Conservation (phyloP, 2,888 invertebrate species). For the Tetranychus truncatus region DNA sequence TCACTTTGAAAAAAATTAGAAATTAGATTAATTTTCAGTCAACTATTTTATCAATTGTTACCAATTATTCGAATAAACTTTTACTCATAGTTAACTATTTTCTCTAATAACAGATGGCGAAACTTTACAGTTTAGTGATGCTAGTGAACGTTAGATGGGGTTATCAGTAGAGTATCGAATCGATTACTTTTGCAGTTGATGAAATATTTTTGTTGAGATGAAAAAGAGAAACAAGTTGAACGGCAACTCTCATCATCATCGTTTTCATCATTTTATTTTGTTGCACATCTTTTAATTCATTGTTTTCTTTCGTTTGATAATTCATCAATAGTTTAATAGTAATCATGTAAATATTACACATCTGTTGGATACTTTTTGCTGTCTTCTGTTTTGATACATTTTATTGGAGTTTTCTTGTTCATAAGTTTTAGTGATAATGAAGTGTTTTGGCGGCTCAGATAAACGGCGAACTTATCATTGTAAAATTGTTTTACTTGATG, state of each 20-base stretch:
- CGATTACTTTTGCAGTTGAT: no score
- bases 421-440: conserved; percentile 10
- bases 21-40: no score
- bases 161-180: no score
- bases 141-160: no score
- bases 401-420: not conserved
- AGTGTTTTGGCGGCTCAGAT: conserved; percentile 19
- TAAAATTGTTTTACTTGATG: conserved; percentile 71
- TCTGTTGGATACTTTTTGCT: not conserved
- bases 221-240: no score
- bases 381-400: not conserved
- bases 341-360: not conserved
- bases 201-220: no score
- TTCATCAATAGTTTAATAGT: not conserved
- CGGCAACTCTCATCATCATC: not conserved
- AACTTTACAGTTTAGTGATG: no score
- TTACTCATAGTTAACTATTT: no score
- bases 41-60: no score
- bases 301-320: not conserved
- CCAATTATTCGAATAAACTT: no score
- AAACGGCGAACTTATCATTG: conserved; percentile 41
- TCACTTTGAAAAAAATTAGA: no score
- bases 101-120: no score
- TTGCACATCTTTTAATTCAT: not conserved
- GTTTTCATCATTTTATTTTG: not conserved